Evolutionary conservation across 2,113 vertebrate species (phyloP), one percentile per base, ranked within the genome.

Genomic region (Zootoca vivipara): DNA sequence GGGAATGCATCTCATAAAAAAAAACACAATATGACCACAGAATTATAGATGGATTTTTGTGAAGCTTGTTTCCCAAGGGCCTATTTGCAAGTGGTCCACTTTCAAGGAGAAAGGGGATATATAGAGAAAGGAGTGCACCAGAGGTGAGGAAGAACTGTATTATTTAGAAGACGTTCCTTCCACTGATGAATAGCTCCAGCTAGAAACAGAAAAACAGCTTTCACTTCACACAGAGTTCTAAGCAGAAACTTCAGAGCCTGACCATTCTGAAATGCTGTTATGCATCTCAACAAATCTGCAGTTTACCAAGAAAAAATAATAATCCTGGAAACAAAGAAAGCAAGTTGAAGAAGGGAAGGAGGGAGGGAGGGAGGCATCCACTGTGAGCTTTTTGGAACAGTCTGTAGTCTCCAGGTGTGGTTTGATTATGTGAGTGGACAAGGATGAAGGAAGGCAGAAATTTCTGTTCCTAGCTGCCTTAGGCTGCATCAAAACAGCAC

Each of bases 101-200:
- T 81, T 78, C 85, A 92, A 46, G 28, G 81, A 58, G 62, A 64
- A 83, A 46, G 4, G 2, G 69, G 28, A 4, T 33, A 40, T 3
- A 10, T 2, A 40, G 0, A 18, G 35, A 64, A 40, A 7, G 58
- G 30, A 46, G 62, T 67, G 85, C 10, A 5, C 88, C 56, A 78
- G 56, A 77, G 33, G 2, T 8, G 52, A 80, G 24, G 26, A 82
- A 85, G 26, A 83, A 46, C 33, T 73, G 0, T 62, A 10, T 87
- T 88, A 65, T 85, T 90, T 91, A 64, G 46, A 73, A 85, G 62
- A 56, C 20, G 2, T 58, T 86, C 28, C 81, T 90, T 89, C 82
- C 35, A 87, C 9, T 87, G 69, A 42, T 83, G 72, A 87, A 87
- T 64, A 22, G 26, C 26, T 77, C 56, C 3, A 22, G 38, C 0